Base-by-base conservation (phyloP, 2,113 vertebrate genomes). In the Pygathrix nemaeus region DNA sequence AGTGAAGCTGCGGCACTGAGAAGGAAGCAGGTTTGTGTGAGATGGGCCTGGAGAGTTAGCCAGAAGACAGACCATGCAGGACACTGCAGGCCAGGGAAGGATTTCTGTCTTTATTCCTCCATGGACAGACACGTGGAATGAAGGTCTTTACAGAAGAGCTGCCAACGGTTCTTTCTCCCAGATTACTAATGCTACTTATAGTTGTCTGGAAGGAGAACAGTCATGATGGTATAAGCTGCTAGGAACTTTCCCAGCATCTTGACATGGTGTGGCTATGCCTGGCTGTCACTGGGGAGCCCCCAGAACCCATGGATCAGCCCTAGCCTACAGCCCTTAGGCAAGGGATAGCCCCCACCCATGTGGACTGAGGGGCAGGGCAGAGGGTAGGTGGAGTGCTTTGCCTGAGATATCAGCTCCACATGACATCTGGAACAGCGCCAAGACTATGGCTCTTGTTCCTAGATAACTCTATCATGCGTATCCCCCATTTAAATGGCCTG, bases 401-500 rank as follows among this genome's bases (percentile, higher is more conserved):
- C 92, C 40, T 73, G 45, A 94, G 84, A n/a, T 98, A 98, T 98
- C 97, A 93, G 94, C 32, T 75, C 38, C 48, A 70, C 61, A 95
- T 79, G 87, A 95, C 14, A 21, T 82, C 30, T 97, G 98, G 97
- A 97, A 97, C 48, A 89, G 76, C 66, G 70, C 96, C 98, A 97
- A 96, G 84, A 96, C 89, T 78, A 85, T 92, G 92, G 48, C 68
- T 94, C 96, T 96, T 95, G 40, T 95, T 95, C 57, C 66, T 80
- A 96, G 97, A 98, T 97, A 98, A 97, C 76, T 84, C 93, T 98
- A 97, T 97, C 96, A 55, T 43, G n/a, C 78, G 23, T 40, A 23
- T 68, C n/a, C 80, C 92, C 76, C 40, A 35, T 93, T 93, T 83
- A 80, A 96, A 88, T 92, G 80, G 72, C 16, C 80, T 78, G 32